These are phyloP conservation scores for Podabrus alpinus DNA, from an alignment of 2,888 invertebrate genomes.

Conservation along the genomic window DNA sequence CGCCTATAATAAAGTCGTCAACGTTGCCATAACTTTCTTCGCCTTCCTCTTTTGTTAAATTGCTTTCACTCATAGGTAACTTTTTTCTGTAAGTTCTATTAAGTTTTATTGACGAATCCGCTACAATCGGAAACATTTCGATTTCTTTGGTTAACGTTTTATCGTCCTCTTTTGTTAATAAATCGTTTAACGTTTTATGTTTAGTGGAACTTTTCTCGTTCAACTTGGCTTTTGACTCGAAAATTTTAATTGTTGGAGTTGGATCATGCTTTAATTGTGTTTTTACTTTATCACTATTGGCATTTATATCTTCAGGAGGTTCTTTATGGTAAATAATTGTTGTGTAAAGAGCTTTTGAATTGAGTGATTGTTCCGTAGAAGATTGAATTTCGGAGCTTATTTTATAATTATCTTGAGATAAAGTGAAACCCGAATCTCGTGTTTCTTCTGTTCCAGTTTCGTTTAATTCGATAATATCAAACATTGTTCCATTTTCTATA, in stretches of 20 bases:
- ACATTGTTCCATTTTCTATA: constrained; percentile 54
- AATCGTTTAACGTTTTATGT: constrained; percentile 35
- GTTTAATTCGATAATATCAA: constrained; percentile 54
- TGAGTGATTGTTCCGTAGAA: constrained; percentile 15
- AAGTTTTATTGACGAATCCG: constrained; percentile 45
- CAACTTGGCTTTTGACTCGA: constrained; percentile 22
- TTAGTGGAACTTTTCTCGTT: constrained; percentile 28
- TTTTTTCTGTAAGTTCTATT: constrained; percentile 53
- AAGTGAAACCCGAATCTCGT: constrained; percentile 27
- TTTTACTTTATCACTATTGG: constrained; percentile 27
- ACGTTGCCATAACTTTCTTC: background rate
- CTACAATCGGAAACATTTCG: constrained; percentile 47
- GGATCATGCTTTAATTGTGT: constrained; percentile 35
- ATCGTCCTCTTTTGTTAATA: constrained; percentile 25
- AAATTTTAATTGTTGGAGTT: constrained; percentile 37
- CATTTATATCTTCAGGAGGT: constrained; percentile 40
- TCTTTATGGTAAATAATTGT: constrained; percentile 43
- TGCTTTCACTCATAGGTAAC: constrained; percentile 41
- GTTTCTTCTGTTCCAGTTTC: constrained; percentile 46
- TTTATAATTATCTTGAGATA: constrained; percentile 23
- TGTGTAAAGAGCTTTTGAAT: constrained; percentile 34
- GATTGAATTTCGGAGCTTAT: background rate
- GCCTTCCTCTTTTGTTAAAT: constrained; percentile 22
- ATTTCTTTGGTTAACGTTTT: constrained; percentile 49
- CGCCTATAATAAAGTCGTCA: constrained; percentile 31